phyloP scores from a whole-genome alignment of 2,888 invertebrate genomes.

The Busseola fusca region DNA sequence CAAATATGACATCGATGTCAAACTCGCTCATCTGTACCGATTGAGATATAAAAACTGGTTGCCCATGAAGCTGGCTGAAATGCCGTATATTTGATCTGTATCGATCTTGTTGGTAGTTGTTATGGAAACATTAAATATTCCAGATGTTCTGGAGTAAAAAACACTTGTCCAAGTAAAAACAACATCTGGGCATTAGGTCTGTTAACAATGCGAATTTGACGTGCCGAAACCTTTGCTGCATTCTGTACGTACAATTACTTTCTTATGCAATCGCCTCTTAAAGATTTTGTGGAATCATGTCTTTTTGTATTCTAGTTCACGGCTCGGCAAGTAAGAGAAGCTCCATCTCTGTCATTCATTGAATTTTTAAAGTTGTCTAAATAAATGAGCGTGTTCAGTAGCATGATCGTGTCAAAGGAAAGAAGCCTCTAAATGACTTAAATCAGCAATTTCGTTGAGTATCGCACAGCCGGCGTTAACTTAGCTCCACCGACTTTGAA shows the following conservation, averaged over 20 bases:
- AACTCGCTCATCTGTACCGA: slow-evolving; percentile 19
- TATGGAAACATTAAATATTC: slow-evolving; percentile 58
- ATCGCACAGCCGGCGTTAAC: slow-evolving; percentile 72
- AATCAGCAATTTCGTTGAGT: slow-evolving; percentile 77
- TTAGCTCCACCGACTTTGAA: slow-evolving; percentile 75
- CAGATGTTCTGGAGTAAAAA: slow-evolving; percentile 64
- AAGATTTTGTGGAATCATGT: slow-evolving; percentile 61
- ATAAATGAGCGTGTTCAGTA: slow-evolving; percentile 56
- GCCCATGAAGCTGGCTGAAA: slow-evolving; percentile 12
- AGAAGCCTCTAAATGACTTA: slow-evolving; percentile 67
- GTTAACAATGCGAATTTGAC: slow-evolving; percentile 71
- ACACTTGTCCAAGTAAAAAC: slow-evolving; percentile 60
- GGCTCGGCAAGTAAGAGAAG: slow-evolving; percentile 33
- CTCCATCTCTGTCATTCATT: slow-evolving; percentile 20
- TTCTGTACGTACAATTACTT: slow-evolving; percentile 74
- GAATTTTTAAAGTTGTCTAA: slow-evolving; percentile 48
- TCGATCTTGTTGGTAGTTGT: slow-evolving; percentile 54
- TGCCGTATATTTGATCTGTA: slow-evolving; percentile 43
- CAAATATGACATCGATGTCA: slow-evolving; percentile 28
- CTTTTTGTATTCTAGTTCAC: slow-evolving; percentile 56
- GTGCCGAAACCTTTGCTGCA: slow-evolving; percentile 70
- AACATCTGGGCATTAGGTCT: slow-evolving; percentile 73
- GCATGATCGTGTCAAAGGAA: slow-evolving; percentile 65
- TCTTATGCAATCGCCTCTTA: slow-evolving; percentile 62
- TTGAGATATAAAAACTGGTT: slow-evolving; percentile 17